Conservation (phyloP, 2,797 vertebrate species). For the Pipistrellus kuhlii region DNA sequence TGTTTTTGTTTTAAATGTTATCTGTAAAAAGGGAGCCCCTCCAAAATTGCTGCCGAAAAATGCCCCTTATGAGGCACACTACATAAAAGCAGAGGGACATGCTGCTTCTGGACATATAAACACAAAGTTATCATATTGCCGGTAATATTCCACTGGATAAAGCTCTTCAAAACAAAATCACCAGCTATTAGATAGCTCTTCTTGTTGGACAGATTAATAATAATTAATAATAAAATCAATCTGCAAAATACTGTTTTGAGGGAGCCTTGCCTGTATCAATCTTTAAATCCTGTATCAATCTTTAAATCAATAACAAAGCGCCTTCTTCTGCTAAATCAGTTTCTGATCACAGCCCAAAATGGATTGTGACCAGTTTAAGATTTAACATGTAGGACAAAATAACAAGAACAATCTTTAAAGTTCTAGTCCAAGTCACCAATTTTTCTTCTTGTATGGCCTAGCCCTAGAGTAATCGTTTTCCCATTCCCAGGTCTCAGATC, state of each 20-base stretch:
- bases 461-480: not conserved
- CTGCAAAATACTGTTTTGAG: not conserved
- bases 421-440: not conserved
- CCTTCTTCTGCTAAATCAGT: slow-evolving; percentile 2
- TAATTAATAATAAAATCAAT: slow-evolving; percentile 29
- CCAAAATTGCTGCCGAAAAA: slow-evolving; percentile 47
- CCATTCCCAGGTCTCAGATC: not conserved
- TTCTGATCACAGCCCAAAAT: not conserved
- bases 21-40: not conserved
- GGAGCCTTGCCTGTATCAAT: not conserved
- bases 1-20: slow-evolving; percentile 19
- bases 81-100: not conserved
- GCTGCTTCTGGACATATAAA: not conserved
- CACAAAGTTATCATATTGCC: not conserved
- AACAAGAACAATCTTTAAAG: not conserved
- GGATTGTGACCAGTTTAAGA: not conserved
- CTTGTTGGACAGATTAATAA: not conserved
- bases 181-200: slow-evolving; percentile 39
- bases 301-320: slow-evolving; percentile 30
- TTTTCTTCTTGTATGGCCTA: not conserved
- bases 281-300: not conserved
- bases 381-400: not conserved
- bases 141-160: not conserved
- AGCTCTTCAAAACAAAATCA: slow-evolving; percentile 18
- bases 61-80: not conserved